Evolutionary conservation across 2,113 vertebrate genomes (phyloP).

Genomic region (Tragelaphus buxtoni): DNA sequence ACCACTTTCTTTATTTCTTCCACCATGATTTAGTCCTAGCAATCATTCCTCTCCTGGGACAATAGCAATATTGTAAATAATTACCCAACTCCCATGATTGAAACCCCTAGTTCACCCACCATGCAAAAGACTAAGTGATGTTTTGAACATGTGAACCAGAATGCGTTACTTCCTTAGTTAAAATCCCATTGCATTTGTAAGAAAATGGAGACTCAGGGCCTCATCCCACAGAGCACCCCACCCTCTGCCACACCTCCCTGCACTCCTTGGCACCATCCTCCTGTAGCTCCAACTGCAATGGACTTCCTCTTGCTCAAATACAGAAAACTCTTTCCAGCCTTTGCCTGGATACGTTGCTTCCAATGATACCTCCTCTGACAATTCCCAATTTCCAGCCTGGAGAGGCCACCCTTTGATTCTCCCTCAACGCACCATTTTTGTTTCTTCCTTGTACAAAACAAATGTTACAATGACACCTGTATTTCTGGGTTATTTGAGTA

Average conservation of each 20-base stretch:
- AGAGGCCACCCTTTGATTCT: neutral
- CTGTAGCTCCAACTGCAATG: neutral
- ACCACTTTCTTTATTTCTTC: neutral
- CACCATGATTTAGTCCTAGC: neutral
- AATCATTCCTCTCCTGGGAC: neutral
- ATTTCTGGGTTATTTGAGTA: neutral
- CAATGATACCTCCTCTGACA: neutral
- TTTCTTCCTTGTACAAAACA: neutral
- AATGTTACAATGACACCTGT: fast-evolving
- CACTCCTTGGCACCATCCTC: fast-evolving
- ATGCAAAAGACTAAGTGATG: neutral
- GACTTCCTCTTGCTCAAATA: neutral
- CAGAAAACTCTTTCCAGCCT: neutral
- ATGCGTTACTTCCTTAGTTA: neutral
- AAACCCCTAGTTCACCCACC: neutral
- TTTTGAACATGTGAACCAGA: neutral
- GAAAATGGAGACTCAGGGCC: neutral
- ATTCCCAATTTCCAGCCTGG: neutral
- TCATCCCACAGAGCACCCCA: neutral
- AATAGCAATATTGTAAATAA: neutral
- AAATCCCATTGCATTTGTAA: too few relatives aligned
- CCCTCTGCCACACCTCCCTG: neutral
- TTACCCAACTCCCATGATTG: neutral
- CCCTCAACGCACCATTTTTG: too few relatives aligned
- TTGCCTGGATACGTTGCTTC: neutral